phyloP scores from a whole-genome alignment of 2,888 invertebrate genomes.

The Gortyna flavago region DNA sequence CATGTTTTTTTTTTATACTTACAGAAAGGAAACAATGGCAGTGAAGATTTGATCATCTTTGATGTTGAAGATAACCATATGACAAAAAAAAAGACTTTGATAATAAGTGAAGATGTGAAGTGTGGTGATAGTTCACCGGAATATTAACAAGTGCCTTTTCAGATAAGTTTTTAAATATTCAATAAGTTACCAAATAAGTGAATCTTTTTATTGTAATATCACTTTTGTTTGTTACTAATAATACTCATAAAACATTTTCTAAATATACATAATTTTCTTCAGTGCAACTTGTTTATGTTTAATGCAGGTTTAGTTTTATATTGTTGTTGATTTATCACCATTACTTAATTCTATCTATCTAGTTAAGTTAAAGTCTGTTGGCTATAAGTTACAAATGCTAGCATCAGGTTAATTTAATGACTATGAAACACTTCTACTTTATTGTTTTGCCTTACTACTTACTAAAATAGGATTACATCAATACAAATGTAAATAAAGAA shows the following conservation, averaged over 20 bases:
- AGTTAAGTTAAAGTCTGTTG: slow-evolving; percentile 18
- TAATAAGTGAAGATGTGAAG: slow-evolving; percentile 79
- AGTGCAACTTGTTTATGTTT: slow-evolving; percentile 40
- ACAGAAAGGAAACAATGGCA: slow-evolving; percentile 79
- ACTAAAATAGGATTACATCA: slow-evolving; percentile 46
- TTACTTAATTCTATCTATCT: slow-evolving; percentile 20
- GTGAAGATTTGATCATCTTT: slow-evolving; percentile 84
- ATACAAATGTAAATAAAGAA: slow-evolving; percentile 42
- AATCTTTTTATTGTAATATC: slow-evolving; percentile 47
- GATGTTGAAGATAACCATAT: slow-evolving; percentile 82
- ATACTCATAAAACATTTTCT: slow-evolving; percentile 51
- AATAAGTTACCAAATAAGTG: slow-evolving; percentile 77
- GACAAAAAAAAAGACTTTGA: slow-evolving; percentile 79
- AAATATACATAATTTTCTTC: slow-evolving; percentile 42
- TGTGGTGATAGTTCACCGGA: slow-evolving; percentile 86
- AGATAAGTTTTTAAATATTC: slow-evolving; percentile 65
- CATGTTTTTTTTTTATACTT: slow-evolving; percentile 61
- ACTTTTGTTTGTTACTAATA: slow-evolving; percentile 60
- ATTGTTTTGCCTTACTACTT: slow-evolving; percentile 48
- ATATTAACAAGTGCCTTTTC: slow-evolving; percentile 85
- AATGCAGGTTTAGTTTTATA: slow-evolving; percentile 6
- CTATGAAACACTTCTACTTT: slow-evolving; percentile 32
- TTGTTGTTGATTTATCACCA: slow-evolving; percentile 19
- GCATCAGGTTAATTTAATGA: slow-evolving; percentile 14
- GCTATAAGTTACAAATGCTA: slow-evolving; percentile 14